Base-by-base conservation (phyloP, 2,113 vertebrate genomes). In the Glareola pratincola region DNA sequence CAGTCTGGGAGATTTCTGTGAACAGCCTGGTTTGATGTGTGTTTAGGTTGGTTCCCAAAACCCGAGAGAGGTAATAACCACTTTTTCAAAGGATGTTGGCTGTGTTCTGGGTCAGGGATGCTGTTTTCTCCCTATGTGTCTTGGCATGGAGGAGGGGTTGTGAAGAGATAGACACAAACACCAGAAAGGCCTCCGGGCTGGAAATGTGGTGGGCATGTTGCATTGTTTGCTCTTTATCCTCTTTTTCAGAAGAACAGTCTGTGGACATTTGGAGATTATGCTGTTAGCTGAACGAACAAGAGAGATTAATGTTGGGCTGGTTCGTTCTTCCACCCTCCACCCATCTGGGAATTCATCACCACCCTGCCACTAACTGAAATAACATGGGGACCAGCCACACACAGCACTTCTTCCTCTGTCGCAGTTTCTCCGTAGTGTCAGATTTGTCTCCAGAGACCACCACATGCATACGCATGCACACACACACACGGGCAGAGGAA, bases 251-350 rank as follows among this genome's bases (percentile, higher is more conserved):
- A 92, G 81, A 92, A n/a, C 16, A 10, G 27, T 30, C 34, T 54
- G 75, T 12, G 68, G 59, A 66, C 29, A 32, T 41, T 88, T 83
- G 73, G 37, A 88, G 88, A 96, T 88, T 92, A 67, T 86, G 32
- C 43, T 81, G 37, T 80, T 71, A 96, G 63, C 37, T 56, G 60
- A 81, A 64, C 2, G 43, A 92, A 93, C 64, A 89, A 69, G 76
- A 62, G 71, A 72, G 83, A 92, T 89, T 54, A 84, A 89, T 45
- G 51, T 24, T 78, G 73, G 60, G 15, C 18, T 95, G 24, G 26
- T 87, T 87, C 2, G 0, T 89, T 86, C 59, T 94, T 92, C 76
- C 34, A 88, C 36, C 23, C 93, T 95, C 87, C 87, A 74, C 93
- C 84, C 87, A 7, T 84, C 68, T 86, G 59, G 60, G 89, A 92